phyloP scores from a whole-genome alignment of 1,140 invertebrate genomes.

The Cyphomyrmex costatus region DNA sequence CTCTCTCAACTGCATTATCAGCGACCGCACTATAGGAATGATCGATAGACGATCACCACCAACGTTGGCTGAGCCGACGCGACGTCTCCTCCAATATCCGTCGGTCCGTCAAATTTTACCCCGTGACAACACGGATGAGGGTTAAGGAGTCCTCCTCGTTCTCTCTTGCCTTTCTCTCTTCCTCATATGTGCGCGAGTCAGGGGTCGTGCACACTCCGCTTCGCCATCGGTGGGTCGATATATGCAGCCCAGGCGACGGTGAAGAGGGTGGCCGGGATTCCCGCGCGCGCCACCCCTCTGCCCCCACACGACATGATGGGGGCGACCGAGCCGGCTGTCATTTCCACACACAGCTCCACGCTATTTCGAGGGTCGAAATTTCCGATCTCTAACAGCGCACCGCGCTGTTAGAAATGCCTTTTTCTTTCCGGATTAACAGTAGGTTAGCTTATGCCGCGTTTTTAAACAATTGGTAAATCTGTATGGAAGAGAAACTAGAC shows the following conservation, averaged over 20 bases:
- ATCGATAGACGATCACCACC: constrained; percentile 2
- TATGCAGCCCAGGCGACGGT: constrained; percentile 56
- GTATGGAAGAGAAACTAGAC: not conserved
- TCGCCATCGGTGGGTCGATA: constrained; percentile 57
- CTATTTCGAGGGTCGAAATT: constrained; percentile 58
- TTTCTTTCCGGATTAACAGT: not conserved
- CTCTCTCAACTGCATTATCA: not conserved
- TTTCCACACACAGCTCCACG: constrained; percentile 57
- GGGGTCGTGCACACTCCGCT: constrained; percentile 61
- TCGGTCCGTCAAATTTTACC: constrained; percentile 54
- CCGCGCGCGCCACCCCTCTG: constrained; percentile 32
- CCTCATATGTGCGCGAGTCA: constrained; percentile 54
- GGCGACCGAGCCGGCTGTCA: constrained; percentile 62
- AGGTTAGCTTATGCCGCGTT: not conserved
- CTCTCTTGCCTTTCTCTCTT: constrained; percentile 41
- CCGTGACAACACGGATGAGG: constrained; percentile 40
- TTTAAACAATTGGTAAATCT: not conserved
- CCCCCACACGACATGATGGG: constrained; percentile 36
- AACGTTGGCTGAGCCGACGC: not conserved
- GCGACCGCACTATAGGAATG: not conserved
- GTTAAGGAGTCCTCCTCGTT: constrained; percentile 53
- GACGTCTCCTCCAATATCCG: not conserved
- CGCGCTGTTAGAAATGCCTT: constrained; percentile 27
- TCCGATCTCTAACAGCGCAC: constrained; percentile 48
- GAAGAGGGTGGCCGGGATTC: constrained; percentile 60